These are phyloP conservation scores for Enteromius argenteus DNA, from an alignment of 2,797 vertebrate genomes.

Conservation along the genomic window DNA sequence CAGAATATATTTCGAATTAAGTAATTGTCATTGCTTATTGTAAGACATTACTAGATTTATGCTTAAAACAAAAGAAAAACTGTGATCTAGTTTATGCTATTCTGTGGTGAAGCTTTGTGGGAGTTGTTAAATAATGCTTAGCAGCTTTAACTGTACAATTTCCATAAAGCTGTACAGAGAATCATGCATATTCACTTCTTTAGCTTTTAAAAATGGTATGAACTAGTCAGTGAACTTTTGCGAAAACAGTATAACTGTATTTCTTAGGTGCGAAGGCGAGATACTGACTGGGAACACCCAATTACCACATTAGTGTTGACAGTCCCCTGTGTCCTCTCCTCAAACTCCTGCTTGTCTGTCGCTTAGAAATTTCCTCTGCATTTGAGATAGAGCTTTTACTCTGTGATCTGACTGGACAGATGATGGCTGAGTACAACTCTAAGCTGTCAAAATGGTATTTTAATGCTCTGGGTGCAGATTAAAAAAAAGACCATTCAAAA, in stretches of 20 bases:
- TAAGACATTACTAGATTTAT: background rate
- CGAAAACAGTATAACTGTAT: conserved; percentile 19
- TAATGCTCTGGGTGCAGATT: conserved; percentile 74
- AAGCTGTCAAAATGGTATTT: conserved; percentile 79
- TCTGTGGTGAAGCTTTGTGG: background rate
- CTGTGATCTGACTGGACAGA: conserved; percentile 72
- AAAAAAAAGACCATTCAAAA: conserved; percentile 57
- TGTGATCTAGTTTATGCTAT: background rate
- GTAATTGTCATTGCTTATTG: background rate
- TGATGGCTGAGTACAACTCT: conserved; percentile 74
- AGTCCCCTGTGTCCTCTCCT: conserved; percentile 22
- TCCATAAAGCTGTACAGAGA: background rate
- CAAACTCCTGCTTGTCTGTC: conserved; percentile 28
- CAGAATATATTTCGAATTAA: background rate
- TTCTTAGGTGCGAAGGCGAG: conserved; percentile 22
- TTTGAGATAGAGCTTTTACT: conserved; percentile 71
- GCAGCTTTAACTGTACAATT: background rate
- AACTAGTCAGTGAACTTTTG: conserved; percentile 6
- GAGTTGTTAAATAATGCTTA: background rate
- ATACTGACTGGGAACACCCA: conserved; percentile 13
- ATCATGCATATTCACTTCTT: background rate
- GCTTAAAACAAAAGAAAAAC: background rate
- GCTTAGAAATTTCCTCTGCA: conserved; percentile 51
- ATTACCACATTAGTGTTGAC: conserved; percentile 43
- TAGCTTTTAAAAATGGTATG: background rate